These are phyloP conservation scores for Iguana delicatissima DNA, from an alignment of 2,797 vertebrate species.

Conservation along the genomic window DNA sequence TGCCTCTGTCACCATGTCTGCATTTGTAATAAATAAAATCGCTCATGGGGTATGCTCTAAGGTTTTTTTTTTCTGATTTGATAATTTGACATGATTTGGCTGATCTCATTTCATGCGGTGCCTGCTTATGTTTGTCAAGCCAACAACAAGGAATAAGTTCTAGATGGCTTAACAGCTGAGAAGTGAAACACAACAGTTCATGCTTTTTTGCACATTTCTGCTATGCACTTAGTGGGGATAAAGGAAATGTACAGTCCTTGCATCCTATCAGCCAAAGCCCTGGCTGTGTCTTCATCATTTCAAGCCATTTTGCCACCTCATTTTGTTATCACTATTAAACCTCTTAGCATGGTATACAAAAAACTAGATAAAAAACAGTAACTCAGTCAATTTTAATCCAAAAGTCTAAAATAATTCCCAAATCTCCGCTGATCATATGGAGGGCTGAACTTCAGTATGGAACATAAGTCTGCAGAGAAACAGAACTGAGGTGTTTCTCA, in stretches of 20 bases:
- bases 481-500: too few relatives aligned
- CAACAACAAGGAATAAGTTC: slow-evolving; percentile 51
- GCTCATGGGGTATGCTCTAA: slow-evolving; percentile 52
- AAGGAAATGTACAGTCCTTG: not conserved
- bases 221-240: slow-evolving; percentile 13
- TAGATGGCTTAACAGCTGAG: slow-evolving; percentile 48
- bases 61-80: slow-evolving; percentile 49
- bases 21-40: slow-evolving; percentile 59
- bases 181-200: slow-evolving; percentile 59
- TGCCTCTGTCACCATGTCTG: slow-evolving; percentile 60
- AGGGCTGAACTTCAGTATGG: too few relatives aligned
- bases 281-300: not conserved
- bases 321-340: not conserved
- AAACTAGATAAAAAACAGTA: too few relatives aligned
- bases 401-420: too few relatives aligned
- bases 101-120: slow-evolving; percentile 71
- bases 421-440: too few relatives aligned
- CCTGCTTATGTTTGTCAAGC: slow-evolving; percentile 73
- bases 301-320: slow-evolving; percentile 10
- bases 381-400: too few relatives aligned
- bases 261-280: slow-evolving; percentile 27
- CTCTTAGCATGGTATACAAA: not conserved
- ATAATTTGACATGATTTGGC: slow-evolving; percentile 67
- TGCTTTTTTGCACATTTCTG: slow-evolving; percentile 42
- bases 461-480: too few relatives aligned